Conservation (phyloP, 2,113 vertebrate genomes). For the Tyto alba region DNA sequence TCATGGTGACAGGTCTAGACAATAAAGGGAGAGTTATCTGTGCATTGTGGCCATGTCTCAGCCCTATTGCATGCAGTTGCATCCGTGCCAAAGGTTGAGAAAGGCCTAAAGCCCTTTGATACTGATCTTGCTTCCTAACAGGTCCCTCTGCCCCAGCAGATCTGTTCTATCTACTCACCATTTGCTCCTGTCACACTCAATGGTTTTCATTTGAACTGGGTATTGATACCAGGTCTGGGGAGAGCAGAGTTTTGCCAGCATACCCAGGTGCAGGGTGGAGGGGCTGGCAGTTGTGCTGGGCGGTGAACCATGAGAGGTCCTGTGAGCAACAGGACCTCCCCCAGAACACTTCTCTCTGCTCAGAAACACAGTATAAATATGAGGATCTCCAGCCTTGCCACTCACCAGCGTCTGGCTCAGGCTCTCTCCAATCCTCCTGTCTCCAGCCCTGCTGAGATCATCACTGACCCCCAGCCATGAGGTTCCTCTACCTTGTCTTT, state of each 20-base stretch:
- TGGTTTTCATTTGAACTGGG: neutral
- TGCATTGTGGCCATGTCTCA: neutral
- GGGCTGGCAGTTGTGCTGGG: neutral
- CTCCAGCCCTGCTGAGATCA: neutral
- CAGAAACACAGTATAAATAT: neutral
- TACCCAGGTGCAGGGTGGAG: neutral
- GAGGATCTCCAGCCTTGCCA: neutral
- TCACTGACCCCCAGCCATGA: neutral
- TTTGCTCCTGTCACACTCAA: neutral
- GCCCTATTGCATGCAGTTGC: neutral
- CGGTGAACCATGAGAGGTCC: neutral
- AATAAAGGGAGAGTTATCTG: accelerated
- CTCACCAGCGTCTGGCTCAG: neutral
- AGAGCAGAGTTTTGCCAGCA: neutral
- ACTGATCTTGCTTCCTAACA: neutral
- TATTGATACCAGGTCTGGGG: neutral
- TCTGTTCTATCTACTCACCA: neutral
- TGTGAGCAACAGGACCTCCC: neutral
- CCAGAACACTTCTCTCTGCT: neutral
- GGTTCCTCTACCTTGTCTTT: neutral
- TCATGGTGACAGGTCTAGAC: neutral
- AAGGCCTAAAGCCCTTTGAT: neutral
- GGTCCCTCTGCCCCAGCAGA: conserved; percentile 35
- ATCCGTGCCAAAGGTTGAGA: neutral
- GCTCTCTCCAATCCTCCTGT: neutral